Conservation (phyloP, 2,888 invertebrate species). For the Proisotoma minuta region DNA sequence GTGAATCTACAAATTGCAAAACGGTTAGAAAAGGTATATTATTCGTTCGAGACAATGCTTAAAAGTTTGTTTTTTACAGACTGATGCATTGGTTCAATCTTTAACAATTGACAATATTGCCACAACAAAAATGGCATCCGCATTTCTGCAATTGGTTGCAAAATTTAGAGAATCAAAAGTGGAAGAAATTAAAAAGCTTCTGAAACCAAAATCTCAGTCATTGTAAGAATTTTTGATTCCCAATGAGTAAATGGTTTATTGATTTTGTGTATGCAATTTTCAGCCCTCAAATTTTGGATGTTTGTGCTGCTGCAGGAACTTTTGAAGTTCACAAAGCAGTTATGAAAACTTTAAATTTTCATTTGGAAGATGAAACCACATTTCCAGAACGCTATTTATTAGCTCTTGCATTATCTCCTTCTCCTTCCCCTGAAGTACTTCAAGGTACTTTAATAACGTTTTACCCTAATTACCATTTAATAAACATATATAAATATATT, state of each 20-base stretch:
- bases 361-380: slow-evolving; percentile 56
- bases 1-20: slow-evolving; percentile 44
- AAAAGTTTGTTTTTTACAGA: slow-evolving; percentile 14
- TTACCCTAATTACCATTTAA: not conserved
- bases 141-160: slow-evolving; percentile 62
- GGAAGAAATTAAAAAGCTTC: slow-evolving; percentile 59
- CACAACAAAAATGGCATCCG: slow-evolving; percentile 60
- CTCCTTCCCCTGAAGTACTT: slow-evolving; percentile 59
- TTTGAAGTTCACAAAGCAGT: slow-evolving; percentile 63
- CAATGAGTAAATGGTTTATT: slow-evolving; percentile 22
- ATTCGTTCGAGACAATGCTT: not conserved
- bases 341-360: slow-evolving; percentile 60
- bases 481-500: slow-evolving; percentile 8
- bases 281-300: slow-evolving; percentile 64
- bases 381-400: slow-evolving; percentile 69
- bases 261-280: slow-evolving; percentile 28
- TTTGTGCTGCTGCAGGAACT: slow-evolving; percentile 67
- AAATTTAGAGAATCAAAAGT: slow-evolving; percentile 59
- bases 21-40: slow-evolving; percentile 19
- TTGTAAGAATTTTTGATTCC: slow-evolving; percentile 22
- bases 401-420: slow-evolving; percentile 64
- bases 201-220: slow-evolving; percentile 52
- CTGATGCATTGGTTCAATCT: slow-evolving; percentile 52
- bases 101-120: slow-evolving; percentile 60
- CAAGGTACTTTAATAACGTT: slow-evolving; percentile 48